A percentile compares a stretch with the other conserved stretches of the same genome.
These are phyloP conservation scores for Toxotes jaculatrix DNA, from an alignment of 2,113 vertebrate species.

Conservation along the genomic window DNA sequence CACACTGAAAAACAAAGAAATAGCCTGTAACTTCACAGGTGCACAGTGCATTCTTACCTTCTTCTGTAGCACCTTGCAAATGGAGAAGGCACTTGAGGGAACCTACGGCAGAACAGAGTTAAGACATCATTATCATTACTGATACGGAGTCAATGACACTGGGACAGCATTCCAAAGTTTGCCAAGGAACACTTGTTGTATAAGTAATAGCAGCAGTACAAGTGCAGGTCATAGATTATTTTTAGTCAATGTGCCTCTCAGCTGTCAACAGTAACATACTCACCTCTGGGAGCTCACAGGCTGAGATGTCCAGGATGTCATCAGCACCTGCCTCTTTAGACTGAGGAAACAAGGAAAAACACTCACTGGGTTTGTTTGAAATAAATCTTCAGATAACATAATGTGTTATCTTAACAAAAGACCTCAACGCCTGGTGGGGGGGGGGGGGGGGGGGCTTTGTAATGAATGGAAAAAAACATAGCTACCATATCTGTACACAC, in stretches of 20 bases:
- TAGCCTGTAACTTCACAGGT: neutral
- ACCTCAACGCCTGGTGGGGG: neutral
- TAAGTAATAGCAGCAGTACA: neutral
- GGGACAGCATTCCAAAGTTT: neutral
- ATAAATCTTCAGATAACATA: neutral
- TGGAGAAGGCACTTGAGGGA: conserved; percentile 90
- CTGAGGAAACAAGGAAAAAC: conserved; percentile 73
- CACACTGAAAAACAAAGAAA: neutral
- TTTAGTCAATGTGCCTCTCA: neutral
- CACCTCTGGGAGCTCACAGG: conserved; percentile 94
- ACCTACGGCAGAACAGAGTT: conserved; percentile 81
- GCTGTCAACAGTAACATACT: conserved; percentile 34
- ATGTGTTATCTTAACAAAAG: neutral
- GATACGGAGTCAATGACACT: too few relatives aligned
- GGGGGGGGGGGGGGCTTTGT: too few relatives aligned
- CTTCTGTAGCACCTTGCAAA: conserved; percentile 95
- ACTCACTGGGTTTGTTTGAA: neutral
- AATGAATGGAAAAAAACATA: too few relatives aligned
- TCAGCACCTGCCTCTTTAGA: conserved; percentile 95
- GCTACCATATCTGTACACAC: too few relatives aligned
- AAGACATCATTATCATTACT: neutral
- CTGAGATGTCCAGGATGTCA: conserved; percentile 93
- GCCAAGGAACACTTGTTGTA: too few relatives aligned
- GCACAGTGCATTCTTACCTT: conserved; percentile 85
- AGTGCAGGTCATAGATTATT: neutral